These are phyloP conservation scores for Manduca sexta DNA, from an alignment of 1,140 invertebrate species.

Conservation along the genomic window DNA sequence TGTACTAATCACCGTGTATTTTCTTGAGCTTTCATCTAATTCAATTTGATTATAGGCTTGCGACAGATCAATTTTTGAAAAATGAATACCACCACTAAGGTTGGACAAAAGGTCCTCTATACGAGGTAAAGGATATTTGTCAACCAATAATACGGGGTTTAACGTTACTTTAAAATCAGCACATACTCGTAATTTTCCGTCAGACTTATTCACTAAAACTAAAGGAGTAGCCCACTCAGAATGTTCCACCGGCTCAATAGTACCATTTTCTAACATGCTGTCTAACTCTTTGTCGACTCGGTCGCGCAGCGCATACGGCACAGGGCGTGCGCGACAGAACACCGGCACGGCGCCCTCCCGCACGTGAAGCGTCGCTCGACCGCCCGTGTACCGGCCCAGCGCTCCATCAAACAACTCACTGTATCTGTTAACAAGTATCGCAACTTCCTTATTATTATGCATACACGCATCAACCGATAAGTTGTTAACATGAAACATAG, in stretches of 20 bases:
- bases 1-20: slow-evolving; percentile 21
- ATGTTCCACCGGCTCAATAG: slow-evolving; percentile 8
- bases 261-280: slow-evolving; percentile 8
- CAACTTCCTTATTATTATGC: neutral
- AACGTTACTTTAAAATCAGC: slow-evolving; percentile 29
- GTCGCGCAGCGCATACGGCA: slow-evolving; percentile 22
- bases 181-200: no score
- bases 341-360: slow-evolving; percentile 13
- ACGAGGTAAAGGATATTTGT: slow-evolving; percentile 45
- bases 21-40: slow-evolving; percentile 24
- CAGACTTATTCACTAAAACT: slow-evolving; percentile 29
- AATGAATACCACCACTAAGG: slow-evolving; percentile 31
- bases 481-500: neutral
- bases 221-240: slow-evolving; percentile 29
- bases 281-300: slow-evolving; percentile 19
- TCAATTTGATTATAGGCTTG: slow-evolving; percentile 51
- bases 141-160: slow-evolving; percentile 38
- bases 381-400: slow-evolving; percentile 14
- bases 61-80: slow-evolving; percentile 48
- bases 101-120: slow-evolving; percentile 39
- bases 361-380: slow-evolving; percentile 9
- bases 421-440: slow-evolving; percentile 10
- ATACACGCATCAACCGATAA: neutral
- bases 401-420: slow-evolving; percentile 8
- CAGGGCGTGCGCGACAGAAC: slow-evolving; percentile 22